A percentile compares a stretch with the other conserved stretches of the same genome.
Conservation (phyloP, 1,140 invertebrate species). For the Drosophila ficusphila region DNA sequence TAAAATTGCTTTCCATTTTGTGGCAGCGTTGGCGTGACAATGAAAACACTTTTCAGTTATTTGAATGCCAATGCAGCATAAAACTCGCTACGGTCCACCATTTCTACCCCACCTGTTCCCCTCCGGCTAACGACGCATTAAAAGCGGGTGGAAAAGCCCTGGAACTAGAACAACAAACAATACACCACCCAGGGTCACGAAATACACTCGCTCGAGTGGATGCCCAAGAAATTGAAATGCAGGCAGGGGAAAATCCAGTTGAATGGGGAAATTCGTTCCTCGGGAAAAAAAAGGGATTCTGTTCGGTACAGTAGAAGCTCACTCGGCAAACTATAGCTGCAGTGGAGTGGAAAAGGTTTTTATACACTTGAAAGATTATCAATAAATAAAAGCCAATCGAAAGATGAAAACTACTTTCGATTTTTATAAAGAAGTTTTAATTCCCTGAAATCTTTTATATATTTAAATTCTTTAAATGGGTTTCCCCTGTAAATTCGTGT, state of each 20-base stretch:
- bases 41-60: slow-evolving; percentile 51
- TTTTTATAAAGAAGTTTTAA: too few relatives aligned
- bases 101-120: slow-evolving; percentile 7
- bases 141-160: slow-evolving; percentile 14
- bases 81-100: slow-evolving; percentile 19
- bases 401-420: too few relatives aligned
- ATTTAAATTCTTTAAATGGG: background rate
- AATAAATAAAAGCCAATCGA: too few relatives aligned
- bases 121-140: slow-evolving; percentile 34
- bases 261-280: background rate
- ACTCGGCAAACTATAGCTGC: background rate
- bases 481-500: background rate
- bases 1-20: slow-evolving; percentile 61
- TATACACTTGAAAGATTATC: too few relatives aligned
- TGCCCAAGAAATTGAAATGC: slow-evolving; percentile 39
- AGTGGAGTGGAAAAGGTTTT: too few relatives aligned
- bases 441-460: too few relatives aligned
- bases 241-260: slow-evolving; percentile 11
- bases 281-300: slow-evolving; percentile 1
- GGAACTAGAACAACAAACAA: slow-evolving; percentile 51
- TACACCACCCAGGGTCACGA: slow-evolving; percentile 44
- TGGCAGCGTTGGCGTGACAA: slow-evolving; percentile 33
- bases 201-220: slow-evolving; percentile 21
- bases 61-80: slow-evolving; percentile 58
- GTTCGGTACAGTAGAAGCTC: slow-evolving; percentile 2